phyloP scores from a whole-genome alignment of 2,113 vertebrate species.

The Chaetodon auriga region DNA sequence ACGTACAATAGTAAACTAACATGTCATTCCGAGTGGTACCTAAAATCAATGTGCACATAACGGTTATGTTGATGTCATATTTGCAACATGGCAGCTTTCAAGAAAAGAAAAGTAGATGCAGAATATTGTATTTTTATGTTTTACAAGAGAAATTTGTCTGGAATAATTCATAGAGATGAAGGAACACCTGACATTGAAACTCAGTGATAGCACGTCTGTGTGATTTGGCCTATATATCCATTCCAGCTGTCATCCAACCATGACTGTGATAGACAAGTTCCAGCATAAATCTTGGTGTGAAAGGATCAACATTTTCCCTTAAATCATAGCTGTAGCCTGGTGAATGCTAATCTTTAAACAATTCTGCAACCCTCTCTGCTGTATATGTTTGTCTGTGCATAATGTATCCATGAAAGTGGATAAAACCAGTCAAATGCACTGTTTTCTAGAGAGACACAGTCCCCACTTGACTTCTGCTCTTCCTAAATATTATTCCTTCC shows the following conservation, averaged over 20 bases:
- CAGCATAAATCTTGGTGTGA: neutral
- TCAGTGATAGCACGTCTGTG: too few species aligned
- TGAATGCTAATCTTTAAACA: neutral
- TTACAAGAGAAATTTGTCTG: too few species aligned
- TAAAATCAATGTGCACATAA: too few species aligned
- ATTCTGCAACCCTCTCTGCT: neutral
- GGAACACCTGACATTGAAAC: too few species aligned
- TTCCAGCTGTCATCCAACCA: neutral
- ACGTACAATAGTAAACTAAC: too few species aligned
- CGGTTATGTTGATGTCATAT: too few species aligned
- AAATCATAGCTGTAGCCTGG: neutral
- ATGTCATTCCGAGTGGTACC: too few species aligned
- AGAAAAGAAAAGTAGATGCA: too few species aligned
- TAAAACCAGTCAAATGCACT: neutral
- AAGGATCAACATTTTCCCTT: neutral
- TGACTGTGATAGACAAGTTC: neutral
- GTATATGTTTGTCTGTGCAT: neutral
- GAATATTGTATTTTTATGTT: too few species aligned
- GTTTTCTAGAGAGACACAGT: constrained; percentile 20
- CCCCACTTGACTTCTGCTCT: constrained; percentile 27
- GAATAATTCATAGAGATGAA: too few species aligned
- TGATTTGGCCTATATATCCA: neutral
- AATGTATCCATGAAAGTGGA: neutral
- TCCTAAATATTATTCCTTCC: constrained; percentile 39
- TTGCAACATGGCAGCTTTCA: too few species aligned